These are phyloP conservation scores for Acropora tenuis DNA, from an alignment of 64 coral and sea anemone species.

Conservation along the genomic window DNA sequence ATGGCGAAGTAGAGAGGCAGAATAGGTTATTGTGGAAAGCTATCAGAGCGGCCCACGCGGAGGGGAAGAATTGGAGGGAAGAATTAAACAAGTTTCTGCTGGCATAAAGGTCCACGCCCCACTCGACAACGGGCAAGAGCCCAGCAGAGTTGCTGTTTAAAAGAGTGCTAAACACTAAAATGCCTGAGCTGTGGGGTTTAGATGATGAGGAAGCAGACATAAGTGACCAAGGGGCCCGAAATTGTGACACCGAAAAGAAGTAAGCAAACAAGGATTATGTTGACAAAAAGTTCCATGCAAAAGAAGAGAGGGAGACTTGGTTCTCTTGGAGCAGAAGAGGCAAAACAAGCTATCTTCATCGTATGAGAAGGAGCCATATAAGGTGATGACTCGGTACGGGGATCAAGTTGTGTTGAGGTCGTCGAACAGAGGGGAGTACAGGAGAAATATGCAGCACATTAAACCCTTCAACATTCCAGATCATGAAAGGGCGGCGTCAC, in stretches of 20 bases:
- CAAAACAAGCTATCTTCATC: not conserved
- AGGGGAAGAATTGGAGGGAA: constrained; percentile 1
- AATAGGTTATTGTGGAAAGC: not conserved
- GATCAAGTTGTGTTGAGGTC: not conserved
- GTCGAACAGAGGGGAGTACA: not conserved
- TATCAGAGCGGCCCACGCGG: not conserved
- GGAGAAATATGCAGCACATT: not conserved
- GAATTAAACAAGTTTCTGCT: constrained; percentile 3
- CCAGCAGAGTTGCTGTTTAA: not conserved
- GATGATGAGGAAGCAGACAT: constrained; percentile 10
- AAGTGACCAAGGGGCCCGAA: not conserved
- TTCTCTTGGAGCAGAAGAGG: not conserved
- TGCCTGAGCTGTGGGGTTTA: not conserved
- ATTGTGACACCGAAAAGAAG: not conserved
- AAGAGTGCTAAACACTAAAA: not conserved
- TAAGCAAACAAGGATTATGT: not conserved
- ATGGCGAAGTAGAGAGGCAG: not conserved
- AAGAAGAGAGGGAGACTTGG: not conserved
- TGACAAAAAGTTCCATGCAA: not conserved
- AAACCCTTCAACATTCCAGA: not conserved
- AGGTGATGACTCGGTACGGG: not conserved
- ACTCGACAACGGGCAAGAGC: not conserved
- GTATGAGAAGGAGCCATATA: not conserved
- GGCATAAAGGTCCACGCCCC: not conserved
- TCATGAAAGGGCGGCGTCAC: not conserved